phyloP scores from a whole-genome alignment of 35 echinoderm and acorn worm species.

The Heliocidaris erythrogramma region DNA sequence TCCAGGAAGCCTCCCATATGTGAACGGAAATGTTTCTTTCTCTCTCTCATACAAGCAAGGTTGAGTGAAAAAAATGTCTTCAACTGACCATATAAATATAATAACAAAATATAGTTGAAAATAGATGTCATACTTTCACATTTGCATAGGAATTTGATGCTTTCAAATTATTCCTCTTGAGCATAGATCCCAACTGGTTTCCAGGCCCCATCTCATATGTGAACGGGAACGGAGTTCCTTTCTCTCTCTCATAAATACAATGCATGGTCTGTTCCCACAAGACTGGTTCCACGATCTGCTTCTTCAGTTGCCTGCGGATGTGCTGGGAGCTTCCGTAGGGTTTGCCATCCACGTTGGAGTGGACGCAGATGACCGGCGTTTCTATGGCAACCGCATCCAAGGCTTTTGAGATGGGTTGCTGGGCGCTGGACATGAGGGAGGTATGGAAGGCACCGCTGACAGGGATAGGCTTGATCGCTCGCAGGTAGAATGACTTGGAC shows the following conservation, averaged over 20 bases:
- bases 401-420: conserved; percentile 58
- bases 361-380: conserved; percentile 69
- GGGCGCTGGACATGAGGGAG: conserved; percentile 78
- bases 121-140: conserved; percentile 53
- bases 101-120: no score
- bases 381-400: conserved; percentile 64
- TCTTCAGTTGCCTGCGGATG: conserved; percentile 60
- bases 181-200: conserved; percentile 73
- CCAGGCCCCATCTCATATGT: conserved; percentile 93
- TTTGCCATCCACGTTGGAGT: conserved; percentile 83
- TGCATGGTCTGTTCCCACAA: conserved; percentile 97
- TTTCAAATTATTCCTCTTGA: conserved; percentile 75
- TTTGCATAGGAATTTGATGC: conserved; percentile 60
- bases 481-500: conserved; percentile 60
- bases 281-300: conserved; percentile 78
- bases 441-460: conserved; percentile 98
- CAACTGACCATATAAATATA: no score
- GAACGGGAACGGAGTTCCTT: conserved; percentile 68
- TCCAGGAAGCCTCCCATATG: conserved; percentile 76
- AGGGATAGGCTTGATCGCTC: conserved; percentile 53
- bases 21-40: conserved; percentile 67
- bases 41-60: conserved; percentile 54
- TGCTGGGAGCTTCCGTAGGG: conserved; percentile 60
- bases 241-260: conserved; percentile 68
- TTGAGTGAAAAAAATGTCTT: no score